A percentile compares a stretch with the other conserved stretches of the same genome.
Conservation (phyloP, 2,113 vertebrate genomes). For the Esox niger region DNA sequence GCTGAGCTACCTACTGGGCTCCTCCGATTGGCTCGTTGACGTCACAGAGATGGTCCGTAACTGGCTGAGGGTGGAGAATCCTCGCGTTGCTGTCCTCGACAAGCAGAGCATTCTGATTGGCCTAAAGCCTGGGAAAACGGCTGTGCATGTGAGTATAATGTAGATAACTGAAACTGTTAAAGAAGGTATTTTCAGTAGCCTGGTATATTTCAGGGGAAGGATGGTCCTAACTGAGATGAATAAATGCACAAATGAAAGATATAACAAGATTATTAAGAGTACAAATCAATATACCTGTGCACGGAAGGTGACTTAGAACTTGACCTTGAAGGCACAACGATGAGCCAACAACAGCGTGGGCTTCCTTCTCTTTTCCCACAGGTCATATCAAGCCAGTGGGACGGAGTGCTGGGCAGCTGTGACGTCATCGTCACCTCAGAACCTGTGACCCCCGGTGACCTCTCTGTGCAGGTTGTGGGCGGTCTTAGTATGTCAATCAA, state of each 20-base stretch:
- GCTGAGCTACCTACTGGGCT: constrained; percentile 62
- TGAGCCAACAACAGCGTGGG: too few species aligned
- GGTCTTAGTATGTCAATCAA: constrained; percentile 64
- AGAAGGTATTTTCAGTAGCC: not conserved
- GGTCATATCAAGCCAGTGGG: constrained; percentile 71
- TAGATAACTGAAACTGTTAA: not conserved
- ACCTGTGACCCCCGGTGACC: constrained; percentile 58
- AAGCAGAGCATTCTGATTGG: constrained; percentile 58
- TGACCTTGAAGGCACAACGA: too few species aligned
- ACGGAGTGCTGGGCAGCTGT: constrained; percentile 65
- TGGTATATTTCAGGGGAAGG: too few species aligned
- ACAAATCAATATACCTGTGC: too few species aligned
- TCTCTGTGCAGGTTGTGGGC: constrained; percentile 68
- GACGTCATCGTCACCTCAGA: constrained; percentile 68
- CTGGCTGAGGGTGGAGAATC: constrained; percentile 63
- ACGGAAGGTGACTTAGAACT: too few species aligned
- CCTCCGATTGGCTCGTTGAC: constrained; percentile 71
- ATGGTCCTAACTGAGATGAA: too few species aligned
- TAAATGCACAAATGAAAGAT: too few species aligned
- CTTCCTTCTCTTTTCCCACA: constrained; percentile 15
- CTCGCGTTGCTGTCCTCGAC: constrained; percentile 57
- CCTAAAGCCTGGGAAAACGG: constrained; percentile 66
- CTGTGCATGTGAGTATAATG: constrained; percentile 63
- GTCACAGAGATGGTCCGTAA: constrained; percentile 65
- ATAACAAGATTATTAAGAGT: too few species aligned